Evolutionary conservation across 2,797 vertebrate genomes (phyloP), one percentile per base, ranked within the genome.

Genomic region (Macrochelys suwanniensis): DNA sequence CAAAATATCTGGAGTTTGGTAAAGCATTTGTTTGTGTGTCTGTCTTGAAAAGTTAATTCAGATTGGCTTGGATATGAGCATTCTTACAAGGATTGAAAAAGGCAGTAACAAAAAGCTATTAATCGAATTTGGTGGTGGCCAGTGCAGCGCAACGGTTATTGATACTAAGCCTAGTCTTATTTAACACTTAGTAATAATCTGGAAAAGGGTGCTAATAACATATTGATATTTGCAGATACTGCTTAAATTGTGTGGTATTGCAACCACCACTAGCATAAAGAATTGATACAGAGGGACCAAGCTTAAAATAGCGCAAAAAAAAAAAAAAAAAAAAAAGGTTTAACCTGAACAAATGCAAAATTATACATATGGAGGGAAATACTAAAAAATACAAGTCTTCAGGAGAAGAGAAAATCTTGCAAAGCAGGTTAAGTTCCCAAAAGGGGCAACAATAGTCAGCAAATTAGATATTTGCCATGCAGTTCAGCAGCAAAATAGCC

Each of bases 1-100:
- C 90, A 68, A 82, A 25, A 45, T 77, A 87, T 89, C 82, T 84
- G 88, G 88, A 90, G 81, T 88, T 90, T 87, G 80, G 85, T 85
- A 90, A 57, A 50, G 79, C 57, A 16, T 86, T 88, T 90, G 59
- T 33, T 33, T 33, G 13, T 53, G 57, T 84, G 85, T 90, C 74
- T 68, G 37, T 25, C 21, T 42, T 74, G 37, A 74, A 74, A 89
- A 85, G 56, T 85, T 87, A 76, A n/a, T 90, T 93, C 83, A 82
- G 42, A 37, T 82, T 92, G 74, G 11, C n/a, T 42, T 80, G 51
- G 53, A 57, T 74, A 74, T 37, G 68, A 74, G 37, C 11, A 42
- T n/a, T 71, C 16, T 74, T 74, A 74, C 37, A 45, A 11, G 5
- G 23, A 74, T 7, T 74, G 68, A 74, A 74, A 74, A 74, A 42